These are phyloP conservation scores for Coryphaenoides rupestris DNA, from an alignment of 2,113 vertebrate genomes.

Conservation along the genomic window DNA sequence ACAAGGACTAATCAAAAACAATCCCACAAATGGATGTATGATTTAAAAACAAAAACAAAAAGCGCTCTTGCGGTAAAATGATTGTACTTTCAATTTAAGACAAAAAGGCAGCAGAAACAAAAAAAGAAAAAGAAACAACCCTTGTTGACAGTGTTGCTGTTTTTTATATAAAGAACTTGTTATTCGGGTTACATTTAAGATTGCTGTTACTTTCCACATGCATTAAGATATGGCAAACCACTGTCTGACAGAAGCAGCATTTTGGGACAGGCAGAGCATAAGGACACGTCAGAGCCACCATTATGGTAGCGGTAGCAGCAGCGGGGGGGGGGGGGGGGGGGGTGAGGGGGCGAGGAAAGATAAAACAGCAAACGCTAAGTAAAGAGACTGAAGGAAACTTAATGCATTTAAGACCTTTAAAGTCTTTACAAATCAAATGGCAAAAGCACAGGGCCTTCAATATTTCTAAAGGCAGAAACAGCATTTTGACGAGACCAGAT, in stretches of 20 bases:
- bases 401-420: conserved; percentile 54
- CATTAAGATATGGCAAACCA: conserved; percentile 67
- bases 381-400: conserved; percentile 36
- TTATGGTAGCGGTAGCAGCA: conserved; percentile 67
- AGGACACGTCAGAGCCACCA: conserved; percentile 58
- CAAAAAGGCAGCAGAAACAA: conserved; percentile 37
- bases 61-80: conserved; percentile 57
- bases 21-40: conserved; percentile 67
- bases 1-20: conserved; percentile 49
- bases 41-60: conserved; percentile 56
- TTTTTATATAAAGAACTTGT: conserved; percentile 42
- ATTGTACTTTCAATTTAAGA: conserved; percentile 65
- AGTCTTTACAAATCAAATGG: conserved; percentile 43
- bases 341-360: background rate
- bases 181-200: conserved; percentile 52
- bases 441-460: conserved; percentile 40
- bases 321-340: conserved; percentile 20
- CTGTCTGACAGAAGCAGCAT: conserved; percentile 70
- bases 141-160: conserved; percentile 51
- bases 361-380: conserved; percentile 20
- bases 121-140: conserved; percentile 31
- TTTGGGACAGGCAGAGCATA: conserved; percentile 61
- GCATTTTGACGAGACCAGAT: conserved; percentile 39
- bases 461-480: conserved; percentile 27
- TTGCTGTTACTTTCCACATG: conserved; percentile 58